Base-by-base conservation (phyloP, 2,797 vertebrate genomes). In the Rachycentron canadum region DNA sequence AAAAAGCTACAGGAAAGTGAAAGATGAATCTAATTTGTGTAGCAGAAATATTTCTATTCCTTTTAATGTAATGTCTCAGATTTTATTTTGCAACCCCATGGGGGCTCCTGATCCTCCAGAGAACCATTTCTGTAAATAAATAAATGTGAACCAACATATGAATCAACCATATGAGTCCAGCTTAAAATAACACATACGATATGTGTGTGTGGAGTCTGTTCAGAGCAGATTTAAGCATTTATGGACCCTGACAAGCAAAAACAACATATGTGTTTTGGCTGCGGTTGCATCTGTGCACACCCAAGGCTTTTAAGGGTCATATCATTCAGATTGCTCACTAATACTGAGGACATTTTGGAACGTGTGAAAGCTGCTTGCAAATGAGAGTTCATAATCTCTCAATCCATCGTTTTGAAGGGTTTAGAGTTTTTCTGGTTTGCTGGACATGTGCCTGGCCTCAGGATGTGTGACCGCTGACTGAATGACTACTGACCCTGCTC, bases 251-350 rank as follows among this genome's bases (percentile, higher is more conserved):
- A 68, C 19, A 26, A 43, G 67, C 47, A 71, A 83, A 89, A 84
- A 82, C 69, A 80, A 72, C 87, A 87, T 68, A 73, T 81, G 84
- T 82, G 73, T 70, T 83, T 66, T 84, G 74, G 67, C 62, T 76
- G 41, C 61, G 69, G 69, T 38, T 73, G 67, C 74, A 69, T 78
- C 69, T 85, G 80, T 12, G 69, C 21, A 64, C 72, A 76, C 62
- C 4, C 21, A 0, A 34, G 65, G 81, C 53, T 66, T 56, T 79
- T 63, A 23, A 47, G 64, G 80, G 79, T 86, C 67, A 84, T 34
- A 53, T 73, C 78, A 21, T 81, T 61, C 61, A 68, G 72, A 78
- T 84, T 55, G 69, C 80, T 78, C 72, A 79, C 63, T 78, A 76
- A 82, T 80, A 63, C 41, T 7, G 7, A 61, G 72, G 69, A n/a